Evolutionary conservation across 2,888 invertebrate genomes (phyloP).

Genomic region (Clostera curtula): DNA sequence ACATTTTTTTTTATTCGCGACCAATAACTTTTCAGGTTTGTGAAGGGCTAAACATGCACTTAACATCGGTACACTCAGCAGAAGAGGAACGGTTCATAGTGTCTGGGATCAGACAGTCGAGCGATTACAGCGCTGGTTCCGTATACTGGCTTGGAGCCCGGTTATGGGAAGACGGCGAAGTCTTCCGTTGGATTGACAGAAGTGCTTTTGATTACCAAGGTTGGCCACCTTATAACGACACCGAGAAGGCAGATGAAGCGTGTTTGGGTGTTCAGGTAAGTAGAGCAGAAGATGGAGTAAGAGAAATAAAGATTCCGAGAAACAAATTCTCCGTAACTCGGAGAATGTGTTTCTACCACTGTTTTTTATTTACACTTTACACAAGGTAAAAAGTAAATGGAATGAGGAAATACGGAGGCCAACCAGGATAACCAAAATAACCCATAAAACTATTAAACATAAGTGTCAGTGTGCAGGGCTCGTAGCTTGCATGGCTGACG

Average conservation of each 20-base stretch:
- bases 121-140: constrained; percentile 82
- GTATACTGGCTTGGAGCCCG: constrained; percentile 84
- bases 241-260: constrained; percentile 43
- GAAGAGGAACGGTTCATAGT: constrained; percentile 83
- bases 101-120: constrained; percentile 78
- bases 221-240: constrained; percentile 76
- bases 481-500: too few relatives aligned
- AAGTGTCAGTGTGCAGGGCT: too few relatives aligned
- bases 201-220: constrained; percentile 76
- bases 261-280: constrained; percentile 60
- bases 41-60: constrained; percentile 80
- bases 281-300: too few relatives aligned
- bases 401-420: too few relatives aligned
- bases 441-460: too few relatives aligned
- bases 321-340: too few relatives aligned
- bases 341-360: too few relatives aligned
- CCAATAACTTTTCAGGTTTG: constrained; percentile 68
- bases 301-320: too few relatives aligned
- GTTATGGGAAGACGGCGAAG: constrained; percentile 27
- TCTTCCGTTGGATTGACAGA: constrained; percentile 79
- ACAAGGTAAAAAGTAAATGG: too few relatives aligned
- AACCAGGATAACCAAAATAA: too few relatives aligned
- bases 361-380: too few relatives aligned
- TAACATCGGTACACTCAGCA: constrained; percentile 79
- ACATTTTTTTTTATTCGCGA: background rate